These are phyloP conservation scores for Archocentrus centrarchus DNA, from an alignment of 2,113 vertebrate genomes.

Conservation along the genomic window DNA sequence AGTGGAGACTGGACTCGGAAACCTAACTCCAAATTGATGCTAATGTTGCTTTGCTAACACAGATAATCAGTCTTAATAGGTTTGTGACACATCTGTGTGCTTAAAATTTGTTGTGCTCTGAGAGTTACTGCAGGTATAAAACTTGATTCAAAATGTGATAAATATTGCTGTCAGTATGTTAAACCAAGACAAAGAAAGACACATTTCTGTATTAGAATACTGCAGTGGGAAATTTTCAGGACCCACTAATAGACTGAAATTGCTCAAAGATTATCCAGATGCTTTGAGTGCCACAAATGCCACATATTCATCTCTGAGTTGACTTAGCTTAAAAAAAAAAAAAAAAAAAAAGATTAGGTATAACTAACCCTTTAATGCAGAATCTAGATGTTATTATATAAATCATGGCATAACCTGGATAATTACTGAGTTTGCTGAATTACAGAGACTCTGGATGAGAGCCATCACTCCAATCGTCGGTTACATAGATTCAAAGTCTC, in stretches of 20 bases:
- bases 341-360: too few relatives aligned
- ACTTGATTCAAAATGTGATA: neutral
- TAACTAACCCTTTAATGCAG: too few relatives aligned
- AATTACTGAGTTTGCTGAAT: too few relatives aligned
- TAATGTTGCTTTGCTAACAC: neutral
- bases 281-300: neutral
- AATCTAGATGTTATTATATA: too few relatives aligned
- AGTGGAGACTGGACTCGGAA: neutral
- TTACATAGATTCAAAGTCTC: too few relatives aligned
- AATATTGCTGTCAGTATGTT: neutral
- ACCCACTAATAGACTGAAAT: constrained; percentile 1
- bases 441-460: too few relatives aligned
- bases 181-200: neutral
- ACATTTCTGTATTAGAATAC: neutral
- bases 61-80: neutral
- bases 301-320: neutral
- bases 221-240: neutral
- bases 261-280: constrained; percentile 1
- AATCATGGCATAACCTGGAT: too few relatives aligned
- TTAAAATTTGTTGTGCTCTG: neutral
- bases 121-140: neutral
- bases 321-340: neutral
- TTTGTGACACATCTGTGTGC: neutral
- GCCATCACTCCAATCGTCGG: too few relatives aligned
- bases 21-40: neutral